A percentile compares a stretch with the other conserved stretches of the same genome.
Conservation (phyloP, 2,113 vertebrate genomes). For the Rutilus rutilus region DNA sequence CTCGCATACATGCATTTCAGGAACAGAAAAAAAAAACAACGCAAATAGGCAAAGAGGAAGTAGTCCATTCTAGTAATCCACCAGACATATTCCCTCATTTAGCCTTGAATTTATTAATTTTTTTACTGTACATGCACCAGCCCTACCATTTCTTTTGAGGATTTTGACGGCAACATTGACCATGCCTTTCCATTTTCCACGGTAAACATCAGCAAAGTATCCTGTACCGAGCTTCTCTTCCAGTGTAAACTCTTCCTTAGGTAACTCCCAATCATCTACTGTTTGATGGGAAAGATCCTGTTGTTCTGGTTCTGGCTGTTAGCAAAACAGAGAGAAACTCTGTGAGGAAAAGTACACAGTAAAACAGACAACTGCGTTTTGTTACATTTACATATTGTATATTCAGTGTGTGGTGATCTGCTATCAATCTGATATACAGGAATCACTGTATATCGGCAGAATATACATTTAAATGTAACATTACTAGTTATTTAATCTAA, state of each 20-base stretch:
- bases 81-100: background rate
- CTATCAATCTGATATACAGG: background rate
- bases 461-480: no score
- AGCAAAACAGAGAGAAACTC: background rate
- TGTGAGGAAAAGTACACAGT: background rate
- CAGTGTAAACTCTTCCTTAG: slow-evolving; percentile 67
- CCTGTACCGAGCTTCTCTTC: slow-evolving; percentile 65
- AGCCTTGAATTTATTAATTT: background rate
- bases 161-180: slow-evolving; percentile 74
- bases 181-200: slow-evolving; percentile 70
- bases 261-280: slow-evolving; percentile 73
- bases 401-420: background rate
- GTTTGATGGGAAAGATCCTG: slow-evolving; percentile 56
- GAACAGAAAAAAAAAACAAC: background rate
- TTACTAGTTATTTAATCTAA: background rate
- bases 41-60: background rate
- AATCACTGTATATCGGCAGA: background rate
- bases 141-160: slow-evolving; percentile 67
- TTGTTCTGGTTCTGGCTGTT: slow-evolving; percentile 56
- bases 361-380: background rate
- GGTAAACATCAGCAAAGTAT: slow-evolving; percentile 72
- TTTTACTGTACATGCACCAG: background rate
- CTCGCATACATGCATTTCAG: slow-evolving; percentile 8
- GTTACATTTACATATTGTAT: background rate
- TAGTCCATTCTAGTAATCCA: background rate